These are phyloP conservation scores for Frieseomelitta varia DNA, from an alignment of 1,140 invertebrate species.

Conservation along the genomic window DNA sequence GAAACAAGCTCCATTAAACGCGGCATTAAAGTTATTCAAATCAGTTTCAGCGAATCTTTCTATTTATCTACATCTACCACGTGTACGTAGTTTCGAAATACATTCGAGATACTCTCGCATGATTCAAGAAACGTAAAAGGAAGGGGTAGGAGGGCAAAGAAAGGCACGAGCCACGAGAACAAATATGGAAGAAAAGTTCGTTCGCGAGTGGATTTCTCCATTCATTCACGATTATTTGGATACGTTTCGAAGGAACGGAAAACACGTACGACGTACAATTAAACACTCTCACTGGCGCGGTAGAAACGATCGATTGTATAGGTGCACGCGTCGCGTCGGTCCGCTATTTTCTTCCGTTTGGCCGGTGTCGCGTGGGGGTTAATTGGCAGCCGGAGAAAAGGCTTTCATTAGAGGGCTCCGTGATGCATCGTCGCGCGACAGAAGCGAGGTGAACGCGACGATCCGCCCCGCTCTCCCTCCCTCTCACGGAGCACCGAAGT, in stretches of 20 bases:
- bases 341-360: conserved; percentile 3
- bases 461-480: conserved; percentile 2
- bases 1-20: neutral
- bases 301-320: conserved; percentile 2
- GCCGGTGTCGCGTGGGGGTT: conserved; percentile 58
- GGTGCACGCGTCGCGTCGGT: neutral
- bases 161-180: neutral
- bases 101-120: neutral
- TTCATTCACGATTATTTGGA: neutral
- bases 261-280: conserved; percentile 15
- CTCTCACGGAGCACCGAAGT: neutral
- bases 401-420: conserved; percentile 60
- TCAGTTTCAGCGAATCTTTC: neutral
- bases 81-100: no score
- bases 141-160: no score
- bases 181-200: neutral
- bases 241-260: neutral
- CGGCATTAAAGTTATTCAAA: conserved; percentile 2
- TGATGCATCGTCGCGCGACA: conserved; percentile 46
- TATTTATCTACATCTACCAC: neutral
- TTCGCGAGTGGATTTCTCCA: neutral
- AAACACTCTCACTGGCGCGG: neutral
- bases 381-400: conserved; percentile 56
- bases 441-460: conserved; percentile 43
- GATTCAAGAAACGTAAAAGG: neutral